These are phyloP conservation scores for Rhizomys pruinosus DNA, from an alignment of 2,113 vertebrate species.

Conservation along the genomic window DNA sequence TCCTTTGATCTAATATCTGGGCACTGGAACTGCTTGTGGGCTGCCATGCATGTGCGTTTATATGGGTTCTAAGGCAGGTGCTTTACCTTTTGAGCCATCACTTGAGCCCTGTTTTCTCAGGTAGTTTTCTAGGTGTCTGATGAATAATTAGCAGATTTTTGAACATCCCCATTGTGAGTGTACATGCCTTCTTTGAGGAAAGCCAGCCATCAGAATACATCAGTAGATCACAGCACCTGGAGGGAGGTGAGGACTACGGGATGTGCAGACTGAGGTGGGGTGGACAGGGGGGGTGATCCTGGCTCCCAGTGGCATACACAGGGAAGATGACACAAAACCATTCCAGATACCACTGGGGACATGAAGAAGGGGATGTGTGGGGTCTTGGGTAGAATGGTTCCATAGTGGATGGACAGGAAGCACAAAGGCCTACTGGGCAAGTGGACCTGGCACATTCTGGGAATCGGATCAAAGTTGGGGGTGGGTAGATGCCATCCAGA, in stretches of 20 bases:
- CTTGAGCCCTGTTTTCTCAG: neutral
- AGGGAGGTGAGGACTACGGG: neutral
- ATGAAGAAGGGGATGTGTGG: accelerated
- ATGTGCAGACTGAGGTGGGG: neutral
- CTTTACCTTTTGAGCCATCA: neutral
- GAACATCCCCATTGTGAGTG: neutral
- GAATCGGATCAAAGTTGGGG: neutral
- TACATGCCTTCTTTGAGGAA: neutral
- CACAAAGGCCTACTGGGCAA: neutral
- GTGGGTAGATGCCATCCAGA: neutral
- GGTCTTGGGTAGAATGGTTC: neutral
- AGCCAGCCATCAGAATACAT: neutral
- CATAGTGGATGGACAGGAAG: neutral
- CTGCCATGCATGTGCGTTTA: neutral
- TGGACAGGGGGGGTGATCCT: too few species aligned
- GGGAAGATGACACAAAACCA: neutral
- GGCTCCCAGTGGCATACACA: neutral
- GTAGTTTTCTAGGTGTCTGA: neutral
- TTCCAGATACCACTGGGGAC: neutral
- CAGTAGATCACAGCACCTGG: accelerated
- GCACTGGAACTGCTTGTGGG: too few species aligned
- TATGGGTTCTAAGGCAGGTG: neutral
- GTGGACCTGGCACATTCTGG: neutral
- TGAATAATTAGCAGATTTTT: neutral
- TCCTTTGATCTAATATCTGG: too few species aligned